Percentiles rank a stretch among this genome's conserved stretches.
Conservation (phyloP, 2,888 invertebrate genomes). For the Pediacus dermestoides region DNA sequence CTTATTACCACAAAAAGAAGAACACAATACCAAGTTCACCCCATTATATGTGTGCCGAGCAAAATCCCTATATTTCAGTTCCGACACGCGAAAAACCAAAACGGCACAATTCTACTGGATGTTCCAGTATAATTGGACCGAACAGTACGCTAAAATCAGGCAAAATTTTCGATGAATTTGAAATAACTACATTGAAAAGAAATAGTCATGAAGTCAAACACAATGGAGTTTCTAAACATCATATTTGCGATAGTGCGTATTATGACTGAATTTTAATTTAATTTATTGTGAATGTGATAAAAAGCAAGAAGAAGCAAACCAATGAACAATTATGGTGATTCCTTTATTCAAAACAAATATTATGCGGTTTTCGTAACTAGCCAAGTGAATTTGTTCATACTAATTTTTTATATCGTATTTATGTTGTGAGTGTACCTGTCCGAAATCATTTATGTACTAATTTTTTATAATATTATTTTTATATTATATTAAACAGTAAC, state of each 20-base stretch:
- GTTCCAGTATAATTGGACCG: slow-evolving; percentile 39
- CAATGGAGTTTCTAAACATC: slow-evolving; percentile 53
- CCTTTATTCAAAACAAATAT: too few relatives aligned
- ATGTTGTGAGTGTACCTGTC: too few relatives aligned
- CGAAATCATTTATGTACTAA: too few relatives aligned
- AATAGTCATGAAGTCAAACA: slow-evolving; percentile 63
- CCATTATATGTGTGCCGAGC: slow-evolving; percentile 76
- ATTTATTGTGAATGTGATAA: too few relatives aligned
- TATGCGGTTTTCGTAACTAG: too few relatives aligned
- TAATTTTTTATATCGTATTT: too few relatives aligned
- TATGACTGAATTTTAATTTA: slow-evolving; percentile 27
- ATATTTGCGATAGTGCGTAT: slow-evolving; percentile 35
- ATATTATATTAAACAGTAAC: too few relatives aligned
- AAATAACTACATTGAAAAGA: slow-evolving; percentile 53
- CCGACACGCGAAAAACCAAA: slow-evolving; percentile 71
- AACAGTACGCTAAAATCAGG: slow-evolving; percentile 54
- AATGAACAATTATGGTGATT: too few relatives aligned
- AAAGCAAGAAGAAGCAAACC: too few relatives aligned
- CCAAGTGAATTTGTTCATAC: too few relatives aligned
- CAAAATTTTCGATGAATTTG: slow-evolving; percentile 71
- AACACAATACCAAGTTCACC: slow-evolving; percentile 71
- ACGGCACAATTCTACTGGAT: slow-evolving; percentile 45
- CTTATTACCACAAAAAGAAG: slow-evolving; percentile 43
- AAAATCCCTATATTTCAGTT: slow-evolving; percentile 80
- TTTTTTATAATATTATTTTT: too few relatives aligned